Evolutionary conservation across 2,888 invertebrate species (phyloP).

Genomic region (Lordiphosa fenestrarum): DNA sequence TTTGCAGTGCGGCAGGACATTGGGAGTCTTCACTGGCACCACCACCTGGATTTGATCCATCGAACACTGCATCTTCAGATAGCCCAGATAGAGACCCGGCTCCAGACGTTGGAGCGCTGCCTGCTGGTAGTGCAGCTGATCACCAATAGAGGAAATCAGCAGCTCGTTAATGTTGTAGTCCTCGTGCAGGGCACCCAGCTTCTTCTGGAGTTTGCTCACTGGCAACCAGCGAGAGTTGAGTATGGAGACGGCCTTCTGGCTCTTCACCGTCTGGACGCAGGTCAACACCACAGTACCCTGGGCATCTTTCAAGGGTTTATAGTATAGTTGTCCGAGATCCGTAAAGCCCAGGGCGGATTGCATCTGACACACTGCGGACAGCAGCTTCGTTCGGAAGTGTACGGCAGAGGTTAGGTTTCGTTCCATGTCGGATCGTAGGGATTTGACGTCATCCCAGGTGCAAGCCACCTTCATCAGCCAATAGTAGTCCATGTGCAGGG

Average conservation of each 20-base stretch:
- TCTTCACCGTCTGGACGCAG: constrained; percentile 86
- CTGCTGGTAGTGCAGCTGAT: constrained; percentile 85
- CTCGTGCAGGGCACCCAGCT: constrained; percentile 87
- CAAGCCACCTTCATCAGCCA: constrained; percentile 99
- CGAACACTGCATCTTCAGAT: constrained; percentile 97
- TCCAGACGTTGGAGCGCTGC: constrained; percentile 89
- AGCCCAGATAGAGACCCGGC: constrained; percentile 95
- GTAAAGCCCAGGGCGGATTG: constrained; percentile 94
- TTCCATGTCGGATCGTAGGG: constrained; percentile 95
- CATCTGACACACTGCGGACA: constrained; percentile 96
- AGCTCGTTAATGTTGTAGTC: constrained; percentile 90
- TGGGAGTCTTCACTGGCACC: constrained; percentile 95
- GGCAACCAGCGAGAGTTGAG: constrained; percentile 96
- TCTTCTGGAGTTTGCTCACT: constrained; percentile 90
- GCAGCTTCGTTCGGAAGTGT: constrained; percentile 94
- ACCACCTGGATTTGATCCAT: constrained; percentile 96
- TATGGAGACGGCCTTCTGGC: constrained; percentile 91
- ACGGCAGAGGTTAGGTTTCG: constrained; percentile 94
- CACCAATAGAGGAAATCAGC: constrained; percentile 92
- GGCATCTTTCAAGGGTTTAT: constrained; percentile 92
- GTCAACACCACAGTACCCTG: constrained; percentile 95
- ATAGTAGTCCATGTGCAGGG: constrained; percentile 95
- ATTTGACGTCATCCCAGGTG: constrained; percentile 97
- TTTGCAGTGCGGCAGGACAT: constrained; percentile 95
- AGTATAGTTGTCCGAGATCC: constrained; percentile 96